Base-by-base conservation (phyloP, 2,797 vertebrate genomes). In the Antrozous pallidus region DNA sequence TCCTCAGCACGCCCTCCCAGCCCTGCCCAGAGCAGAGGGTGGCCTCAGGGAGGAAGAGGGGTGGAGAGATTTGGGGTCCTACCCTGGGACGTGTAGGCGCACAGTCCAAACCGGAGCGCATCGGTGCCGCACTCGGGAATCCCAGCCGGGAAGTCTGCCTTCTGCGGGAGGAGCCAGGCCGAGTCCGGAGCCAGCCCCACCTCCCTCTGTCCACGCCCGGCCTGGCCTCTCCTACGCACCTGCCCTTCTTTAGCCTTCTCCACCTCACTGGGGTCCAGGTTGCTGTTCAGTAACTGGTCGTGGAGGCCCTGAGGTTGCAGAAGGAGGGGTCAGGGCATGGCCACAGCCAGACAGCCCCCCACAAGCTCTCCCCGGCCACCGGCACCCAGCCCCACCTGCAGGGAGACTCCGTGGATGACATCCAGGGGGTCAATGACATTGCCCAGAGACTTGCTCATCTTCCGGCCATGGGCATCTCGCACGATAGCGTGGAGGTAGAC, bases 391-490 rank as follows among this genome's bases (percentile, higher is more conserved):
- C 79, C 38, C 96, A 99, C 99, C 99, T 99, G 98, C 0, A 99
- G 97, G 16, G 99, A 98, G 93, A 99, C 99, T 13, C 99, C 99
- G 0, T 98, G 98, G 96, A 99, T 99, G 96, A 99, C 99, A 0
- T 99, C 99, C 93, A 99, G 97, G 2, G 99, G 99, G 96, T 99
- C 99, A 1, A 99, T 99, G 96, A 99, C 99, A 4, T 99, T 99
- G 80, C 99, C 99, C 40, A 99, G 98, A 58, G 99, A 99, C 96
- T 99, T 99, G 98, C 99, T 99, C 99, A 99, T 99, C 97, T 99
- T 99, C 94, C 99, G 98, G 28, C 99, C 99, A 0, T 99, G 99
- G 67, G 99, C 98, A 6, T 99, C 99, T 5, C 99, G 98, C 73
- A 99, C 99, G 8, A 99, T 98, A 0, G 99, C 99, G 0, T 99